Evolutionary conservation across 1,140 invertebrate species (phyloP), one percentile per base, ranked within the genome.

Genomic region (Drosophila pseudoobscura): DNA sequence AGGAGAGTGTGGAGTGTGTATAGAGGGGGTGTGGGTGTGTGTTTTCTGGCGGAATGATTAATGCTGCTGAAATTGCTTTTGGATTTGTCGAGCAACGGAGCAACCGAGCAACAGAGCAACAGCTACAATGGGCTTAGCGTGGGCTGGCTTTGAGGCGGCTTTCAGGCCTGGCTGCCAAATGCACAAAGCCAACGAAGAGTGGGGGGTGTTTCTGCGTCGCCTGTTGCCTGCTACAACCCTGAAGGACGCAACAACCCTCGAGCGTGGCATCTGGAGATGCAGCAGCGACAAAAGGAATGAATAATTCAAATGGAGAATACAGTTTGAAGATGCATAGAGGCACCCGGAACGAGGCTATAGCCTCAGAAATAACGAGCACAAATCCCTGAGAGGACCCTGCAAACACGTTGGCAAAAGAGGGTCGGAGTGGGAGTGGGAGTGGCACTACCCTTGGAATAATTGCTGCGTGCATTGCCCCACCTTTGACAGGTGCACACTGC

Each of bases 51-150:
- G 61, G 68, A 68, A 82, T 87, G 82, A 87, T 87, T 88, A 87
- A 87, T 87, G 82, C 78, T 72, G 75, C 62, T 58, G 70, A 82
- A 87, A 87, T 87, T 82, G 82, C 82, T 88, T 88, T 88, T 59
- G 70, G 69, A 88, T 87, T 75, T 69, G 63, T 31, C 39, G 24
- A 43, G 66, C 41, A 8, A 58, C 41, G 45, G 45, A 43, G 65
- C 41, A 9, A 58, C 41, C 15, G 22, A 68, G 53, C 55, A 71
- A 60, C 69, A 61, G 24, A 68, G 53, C 55, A 71, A 60, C 69
- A 71, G 66, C 56, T 52, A 72, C 47, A 71, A 49, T 59, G 65
- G 43, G 8, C 43, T 47, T 60, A 26, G 6, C 46, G 46, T 68
- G 63, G 11, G 20, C 1, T 35, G 31, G 35, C 35, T 39, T 13